Base-by-base conservation (phyloP, 2,113 vertebrate species). In the Stictonetta naevosa region DNA sequence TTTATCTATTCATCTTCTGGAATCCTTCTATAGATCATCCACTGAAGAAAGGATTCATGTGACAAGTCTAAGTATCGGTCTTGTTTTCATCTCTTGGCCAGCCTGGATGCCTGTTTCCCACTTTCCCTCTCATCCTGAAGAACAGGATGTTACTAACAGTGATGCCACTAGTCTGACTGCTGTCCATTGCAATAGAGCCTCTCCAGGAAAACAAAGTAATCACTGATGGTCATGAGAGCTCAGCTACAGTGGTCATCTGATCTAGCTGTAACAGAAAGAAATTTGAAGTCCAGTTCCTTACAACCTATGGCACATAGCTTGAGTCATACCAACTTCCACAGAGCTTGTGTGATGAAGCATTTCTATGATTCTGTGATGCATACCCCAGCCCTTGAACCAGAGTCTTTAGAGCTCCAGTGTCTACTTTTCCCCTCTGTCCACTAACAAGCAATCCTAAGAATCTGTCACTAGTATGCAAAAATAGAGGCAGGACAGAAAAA, bases 381-480 rank as follows among this genome's bases (percentile, higher is more conserved):
- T 38, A 9, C 33, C 82, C 48, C 53, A 44, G 48, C 85, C 50
- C 79, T 48, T 3, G 6, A 83, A 83, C 13, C 62, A 75, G 33
- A 42, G 48, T 33, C 34, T 75, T 90, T 40, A 63, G 38, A 93
- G 52, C 29, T 91, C 3, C 40, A 13, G 0, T 46, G 34, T 77
- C 82, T 94, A 6, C 80, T 93, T 94, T 93, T 56, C 38, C 5
- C 4, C 68, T 69, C 84, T 86, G 44, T 34, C 79, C 3, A 23
- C 38, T 91, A 87, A 91, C 90, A 92, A 86, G 88, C 42, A 76
- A 91, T 83, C 36, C 75, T 80, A 95, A 88, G 85, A 93, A 94
- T 94, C 64, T 93, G 68, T 77, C 92, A 91, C 88, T 72, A 74
- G 76, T 4, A 67, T 40, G 36, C 40, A 88, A 91, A 96, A 96